Base-by-base conservation (phyloP, 1,140 invertebrate species). In the Drosophila bifasciata region DNA sequence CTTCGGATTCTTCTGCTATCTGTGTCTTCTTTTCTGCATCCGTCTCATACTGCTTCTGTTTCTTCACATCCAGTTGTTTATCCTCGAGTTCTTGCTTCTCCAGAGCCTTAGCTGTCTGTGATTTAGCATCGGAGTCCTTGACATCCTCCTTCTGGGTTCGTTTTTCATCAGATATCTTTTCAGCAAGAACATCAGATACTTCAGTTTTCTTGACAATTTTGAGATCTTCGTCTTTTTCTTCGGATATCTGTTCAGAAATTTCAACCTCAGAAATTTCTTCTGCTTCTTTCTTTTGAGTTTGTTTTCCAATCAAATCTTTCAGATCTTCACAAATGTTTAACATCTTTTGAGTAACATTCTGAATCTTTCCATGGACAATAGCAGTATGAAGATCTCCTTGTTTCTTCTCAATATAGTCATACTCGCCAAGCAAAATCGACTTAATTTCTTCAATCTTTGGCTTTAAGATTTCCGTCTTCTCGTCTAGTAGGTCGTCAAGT, bases 401-500 rank as follows among this genome's bases (percentile, higher is more conserved):
- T 11, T 50, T 68, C 6, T 76, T 84, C 15, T 84, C 79, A 41
- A 84, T 72, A 3, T 71, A 78, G 13, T 84, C 79, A 56, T 79
- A 84, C 16, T 84, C 75, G 2, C 23, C 36, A 0, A 84, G 58
- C 15, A 84, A 60, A 48, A 61, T 23, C 2, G 53, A 3, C 76
- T 84, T 84, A 0, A 51, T 40, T 7, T 86, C 64, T 25, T 85
- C 76, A 49, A 80, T 80, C 11, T 41, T 28, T 0, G 63, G 53
- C 9, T 61, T 77, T 11, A 77, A 23, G 15, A 5, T 19, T 19
- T 43, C 19, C 11, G 61, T 71, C 11, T 61, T 76, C 6, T 88
- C 75, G 9, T 88, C 64, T n/a, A 69, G 16, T 0, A 88, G 32
- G 25, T 91, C 89, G 53, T 91, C 89, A 1, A 89, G 40, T 15